Base-by-base conservation (phyloP, 2,113 vertebrate genomes). In the Ardeotis arabs region DNA sequence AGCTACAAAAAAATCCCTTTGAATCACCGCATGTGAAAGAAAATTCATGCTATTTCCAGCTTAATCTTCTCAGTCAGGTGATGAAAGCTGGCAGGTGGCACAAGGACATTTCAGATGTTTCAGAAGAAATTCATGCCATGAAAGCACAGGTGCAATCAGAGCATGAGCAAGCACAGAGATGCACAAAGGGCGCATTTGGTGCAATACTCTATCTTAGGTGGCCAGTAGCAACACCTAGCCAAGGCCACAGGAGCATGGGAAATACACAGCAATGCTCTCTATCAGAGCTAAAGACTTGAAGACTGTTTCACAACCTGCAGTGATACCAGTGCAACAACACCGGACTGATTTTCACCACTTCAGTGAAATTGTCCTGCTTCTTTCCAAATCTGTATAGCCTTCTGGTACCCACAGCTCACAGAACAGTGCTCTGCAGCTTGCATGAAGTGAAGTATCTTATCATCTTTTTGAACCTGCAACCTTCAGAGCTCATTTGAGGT, bases 281-380 rank as follows among this genome's bases (percentile, higher is more conserved):
- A 12, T 7, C 3, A 1, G 77, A 72, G 47, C 0, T 1, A 31
- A n/a, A 78, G 45, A 16, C 17, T 12, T 14, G 12, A 22, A 81
- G 35, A 53, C 17, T 1, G 0, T 52, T 83, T 69, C 66, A 64
- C 3, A 3, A 69, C 50, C 35, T 23, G 29, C 35, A 23, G 58
- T 4, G 12, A 28, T 5, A 55, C 7, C 28, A 33, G 0, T 25
- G 14, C 41, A 47, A 33, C 0, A 0, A 20, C 3, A 4, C 28
- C 67, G 44, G 44, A 47, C 44, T 53, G n/a, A 25, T 37, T 45
- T 47, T 63, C 53, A 11, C 39, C 25, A 28, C 14, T 25, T 39
- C 31, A 55, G 53, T 4, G 18, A 59, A 50, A 7, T 35, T 8
- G 0, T 21, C 21, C 37, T 39, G 27, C 44, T 77, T 82, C 55